These are phyloP conservation scores for Drosophila aff. DNA, from an alignment of 1,140 invertebrate genomes.

Conservation along the genomic window DNA sequence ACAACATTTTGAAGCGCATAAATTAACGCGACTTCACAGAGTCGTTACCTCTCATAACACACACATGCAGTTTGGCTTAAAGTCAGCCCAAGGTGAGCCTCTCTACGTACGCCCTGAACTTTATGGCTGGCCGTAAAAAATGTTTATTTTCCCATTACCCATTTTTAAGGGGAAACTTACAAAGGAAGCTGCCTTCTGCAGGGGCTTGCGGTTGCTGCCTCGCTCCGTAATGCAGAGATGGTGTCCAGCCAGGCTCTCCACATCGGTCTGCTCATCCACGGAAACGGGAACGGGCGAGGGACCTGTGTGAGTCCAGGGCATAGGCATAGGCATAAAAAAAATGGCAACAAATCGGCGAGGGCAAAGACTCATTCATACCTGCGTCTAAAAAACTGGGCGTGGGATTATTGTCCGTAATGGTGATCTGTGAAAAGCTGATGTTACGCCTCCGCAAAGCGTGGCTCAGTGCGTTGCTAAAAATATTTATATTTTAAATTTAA, in stretches of 20 bases:
- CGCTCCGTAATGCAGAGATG: constrained; percentile 87
- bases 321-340: constrained; percentile 63
- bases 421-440: constrained; percentile 80
- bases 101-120: not conserved
- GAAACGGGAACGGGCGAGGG: constrained; percentile 68
- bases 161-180: constrained; percentile 46
- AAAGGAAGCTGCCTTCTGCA: constrained; percentile 84
- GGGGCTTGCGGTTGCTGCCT: constrained; percentile 66
- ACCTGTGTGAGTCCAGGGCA: constrained; percentile 32
- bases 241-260: constrained; percentile 89
- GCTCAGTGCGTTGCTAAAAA: constrained; percentile 86
- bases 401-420: constrained; percentile 82
- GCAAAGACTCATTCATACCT: constrained; percentile 78
- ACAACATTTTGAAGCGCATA: not conserved
- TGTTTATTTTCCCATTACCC: not conserved
- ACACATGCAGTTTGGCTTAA: not conserved
- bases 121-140: constrained; percentile 1
- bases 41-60: not conserved
- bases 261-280: constrained; percentile 89
- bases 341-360: not conserved
- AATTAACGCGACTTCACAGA: not conserved
- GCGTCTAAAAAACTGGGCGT: constrained; percentile 87
- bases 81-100: not conserved
- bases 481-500: constrained; percentile 4
- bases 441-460: constrained; percentile 76